phyloP scores from a whole-genome alignment of 2,888 invertebrate genomes.

The Ophion costatus region DNA sequence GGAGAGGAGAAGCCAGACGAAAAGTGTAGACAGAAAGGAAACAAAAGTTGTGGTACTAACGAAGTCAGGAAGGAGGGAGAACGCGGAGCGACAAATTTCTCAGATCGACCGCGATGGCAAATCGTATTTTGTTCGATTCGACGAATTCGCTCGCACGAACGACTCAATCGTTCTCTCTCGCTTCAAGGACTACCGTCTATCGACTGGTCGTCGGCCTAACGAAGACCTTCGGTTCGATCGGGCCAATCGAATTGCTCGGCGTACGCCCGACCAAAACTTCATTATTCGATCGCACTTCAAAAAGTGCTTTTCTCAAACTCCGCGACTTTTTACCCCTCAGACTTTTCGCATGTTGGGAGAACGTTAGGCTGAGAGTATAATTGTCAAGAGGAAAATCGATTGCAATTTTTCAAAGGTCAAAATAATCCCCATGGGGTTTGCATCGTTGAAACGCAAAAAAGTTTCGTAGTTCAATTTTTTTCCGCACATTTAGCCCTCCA shows the following conservation, averaged over 20 bases:
- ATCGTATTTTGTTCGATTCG: conserved; percentile 64
- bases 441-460: no score
- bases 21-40: conserved; percentile 59
- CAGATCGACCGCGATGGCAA: conserved; percentile 38
- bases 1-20: conserved; percentile 20
- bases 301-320: no score
- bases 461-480: no score
- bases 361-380: neutral
- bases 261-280: neutral
- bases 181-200: conserved; percentile 44
- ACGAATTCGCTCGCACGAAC: conserved; percentile 52
- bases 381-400: neutral
- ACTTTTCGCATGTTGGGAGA: neutral
- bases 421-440: neutral
- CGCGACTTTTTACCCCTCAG: no score
- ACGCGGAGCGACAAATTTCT: conserved; percentile 45
- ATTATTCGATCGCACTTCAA: neutral
- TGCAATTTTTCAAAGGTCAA: neutral
- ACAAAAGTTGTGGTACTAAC: conserved; percentile 30
- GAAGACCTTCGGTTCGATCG: conserved; percentile 19
- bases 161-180: conserved; percentile 34
- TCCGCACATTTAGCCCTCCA: no score
- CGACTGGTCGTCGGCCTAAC: conserved; percentile 39
- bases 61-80: conserved; percentile 28
- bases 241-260: neutral